Percentiles rank a stretch among this genome's conserved stretches.
These are phyloP conservation scores for Danaus plexippus DNA, from an alignment of 1,140 invertebrate genomes.

Conservation along the genomic window DNA sequence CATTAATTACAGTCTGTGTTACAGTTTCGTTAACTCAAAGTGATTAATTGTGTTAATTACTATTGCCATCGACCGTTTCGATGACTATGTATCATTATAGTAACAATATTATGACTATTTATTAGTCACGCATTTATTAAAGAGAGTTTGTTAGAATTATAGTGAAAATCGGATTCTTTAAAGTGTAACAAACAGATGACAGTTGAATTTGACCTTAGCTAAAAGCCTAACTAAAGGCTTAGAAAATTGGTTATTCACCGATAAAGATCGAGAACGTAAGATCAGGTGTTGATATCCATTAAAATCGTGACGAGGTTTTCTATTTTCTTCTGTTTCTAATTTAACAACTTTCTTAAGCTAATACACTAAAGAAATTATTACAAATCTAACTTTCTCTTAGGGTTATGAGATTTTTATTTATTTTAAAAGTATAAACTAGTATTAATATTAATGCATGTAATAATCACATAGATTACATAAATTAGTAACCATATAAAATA, in stretches of 20 bases:
- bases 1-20: constrained; percentile 66
- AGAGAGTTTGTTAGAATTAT: constrained; percentile 4
- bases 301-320: constrained; percentile 41
- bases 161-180: constrained; percentile 14
- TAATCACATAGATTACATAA: too few relatives aligned
- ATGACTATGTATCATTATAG: too few relatives aligned
- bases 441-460: too few relatives aligned
- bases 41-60: constrained; percentile 41
- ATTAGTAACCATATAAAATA: background rate
- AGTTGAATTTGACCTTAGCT: constrained; percentile 42
- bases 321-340: constrained; percentile 35
- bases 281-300: constrained; percentile 61
- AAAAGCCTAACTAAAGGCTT: constrained; percentile 61
- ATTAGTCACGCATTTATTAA: background rate
- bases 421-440: too few relatives aligned
- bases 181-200: constrained; percentile 28
- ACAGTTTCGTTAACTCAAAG: constrained; percentile 60
- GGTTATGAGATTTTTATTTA: too few relatives aligned
- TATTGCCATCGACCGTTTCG: too few relatives aligned
- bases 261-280: constrained; percentile 33
- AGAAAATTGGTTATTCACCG: constrained; percentile 58
- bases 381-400: too few relatives aligned
- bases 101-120: too few relatives aligned
- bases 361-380: too few relatives aligned
- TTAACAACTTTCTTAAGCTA: constrained; percentile 10